Percentiles rank a stretch among this genome's conserved stretches.
phyloP scores from a whole-genome alignment of 2,113 vertebrate species.

The Bubo bubo region DNA sequence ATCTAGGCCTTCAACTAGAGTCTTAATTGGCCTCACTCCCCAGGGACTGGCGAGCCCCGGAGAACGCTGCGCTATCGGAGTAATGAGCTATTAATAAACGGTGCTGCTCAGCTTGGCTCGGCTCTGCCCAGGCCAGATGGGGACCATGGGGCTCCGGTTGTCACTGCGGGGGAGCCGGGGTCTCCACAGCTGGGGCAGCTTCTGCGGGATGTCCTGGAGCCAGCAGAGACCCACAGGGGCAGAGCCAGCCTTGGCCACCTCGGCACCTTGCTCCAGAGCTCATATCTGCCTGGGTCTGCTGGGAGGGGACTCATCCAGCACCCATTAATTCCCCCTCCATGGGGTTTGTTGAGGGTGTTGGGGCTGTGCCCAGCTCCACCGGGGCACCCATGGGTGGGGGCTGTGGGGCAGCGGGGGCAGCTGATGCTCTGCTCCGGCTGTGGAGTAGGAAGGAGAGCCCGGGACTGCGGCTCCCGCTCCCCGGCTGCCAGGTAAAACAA shows the following conservation, averaged over 20 bases:
- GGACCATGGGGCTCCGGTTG: rapidly evolving
- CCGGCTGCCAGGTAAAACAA: neutral
- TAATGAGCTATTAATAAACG: slow-evolving; percentile 31
- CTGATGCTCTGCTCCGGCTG: neutral
- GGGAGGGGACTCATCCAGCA: neutral
- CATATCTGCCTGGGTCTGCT: rapidly evolving
- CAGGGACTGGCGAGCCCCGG: neutral
- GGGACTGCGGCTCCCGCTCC: neutral
- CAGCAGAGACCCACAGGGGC: rapidly evolving
- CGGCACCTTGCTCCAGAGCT: neutral
- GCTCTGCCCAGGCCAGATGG: neutral
- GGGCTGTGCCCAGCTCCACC: rapidly evolving
- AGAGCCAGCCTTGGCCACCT: neutral
- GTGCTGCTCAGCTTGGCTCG: neutral
- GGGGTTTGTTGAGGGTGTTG: neutral
- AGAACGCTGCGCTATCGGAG: rapidly evolving
- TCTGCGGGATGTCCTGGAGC: neutral
- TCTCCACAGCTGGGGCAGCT: neutral
- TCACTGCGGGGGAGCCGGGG: rapidly evolving
- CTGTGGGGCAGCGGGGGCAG: neutral
- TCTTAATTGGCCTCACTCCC: slow-evolving; percentile 9
- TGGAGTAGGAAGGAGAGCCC: rapidly evolving
- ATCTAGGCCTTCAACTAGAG: slow-evolving; percentile 16
- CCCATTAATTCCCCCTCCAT: rapidly evolving
- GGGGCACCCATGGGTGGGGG: neutral